Evolutionary conservation across 2,797 vertebrate genomes (phyloP), one percentile per base, ranked within the genome.

Genomic region (Cercopithecus mitis): DNA sequence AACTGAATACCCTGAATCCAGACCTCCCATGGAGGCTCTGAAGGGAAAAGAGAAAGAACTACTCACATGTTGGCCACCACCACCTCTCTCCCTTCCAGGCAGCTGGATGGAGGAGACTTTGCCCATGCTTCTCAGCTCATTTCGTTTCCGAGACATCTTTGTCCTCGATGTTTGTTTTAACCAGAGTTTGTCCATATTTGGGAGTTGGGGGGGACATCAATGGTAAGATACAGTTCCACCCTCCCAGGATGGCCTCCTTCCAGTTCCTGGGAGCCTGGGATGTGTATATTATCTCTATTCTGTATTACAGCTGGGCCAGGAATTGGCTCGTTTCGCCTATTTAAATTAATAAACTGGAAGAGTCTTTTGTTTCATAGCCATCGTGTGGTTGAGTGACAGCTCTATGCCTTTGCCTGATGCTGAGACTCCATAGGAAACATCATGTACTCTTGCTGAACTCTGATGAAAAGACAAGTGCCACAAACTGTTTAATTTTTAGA

Each of bases 11-110:
- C 75, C 83, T n/a, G 67, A 72, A 45, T 86, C 41, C 76, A 94
- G 94, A 95, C 93, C 96, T 92, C 94, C 96, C 88, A 79, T 15
- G 36, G 45, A 95, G 95, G 70, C 82, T 94, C 89, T 93, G 47
- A 96, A 75, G 58, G 64, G 20, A 96, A 84, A 41, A 91, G 79
- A 86, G 88, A 82, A 91, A 61, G 45, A 94, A 90, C 39, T 30
- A 47, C 57, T 87, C 50, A 86, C 7, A 11, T 24, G 76, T 55
- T 97, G 92, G 91, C 61, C 22, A 33, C 94, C 39, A 67, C 83
- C 50, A 77, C 75, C 75, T 93, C 17, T 1, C 79, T 91, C 43
- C 80, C 30, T 95, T 72, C 61, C 73, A 64, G 88, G 58, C 61
- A 58, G 76, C 82, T 89, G 55, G 45, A 84, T 41, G 5, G 12